Evolutionary conservation across 1,140 invertebrate genomes (phyloP), one percentile per base, ranked within the genome.

Genomic region (Oncopeltus fasciatus): DNA sequence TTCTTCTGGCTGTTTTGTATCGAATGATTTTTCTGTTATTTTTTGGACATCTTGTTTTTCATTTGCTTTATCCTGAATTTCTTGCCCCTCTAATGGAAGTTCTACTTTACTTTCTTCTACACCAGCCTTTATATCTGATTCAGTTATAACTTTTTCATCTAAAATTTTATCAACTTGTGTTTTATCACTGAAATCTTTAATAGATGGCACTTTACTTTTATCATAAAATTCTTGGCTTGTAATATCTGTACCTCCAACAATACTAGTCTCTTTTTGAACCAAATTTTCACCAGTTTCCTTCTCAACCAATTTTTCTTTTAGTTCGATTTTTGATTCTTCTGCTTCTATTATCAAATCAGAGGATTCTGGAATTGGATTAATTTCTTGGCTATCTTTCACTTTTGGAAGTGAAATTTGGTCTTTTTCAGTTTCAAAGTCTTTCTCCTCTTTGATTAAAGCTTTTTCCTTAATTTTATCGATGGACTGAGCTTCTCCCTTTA

Each of bases 101-200:
- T 20, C 31, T 29, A 31, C 26, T 59, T 59, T 24, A 31, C 5
- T 24, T 16, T 12, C 26, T 59, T 33, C 71, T 44, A 71, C 71
- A 56, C 67, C 68, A 27, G 67, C 68, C 62, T 73, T 70, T n/a
- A 72, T 69, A 66, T 71, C 70, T 18, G 70, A 69, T 29, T 68
- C 70, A 9, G 67, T n/a, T n/a, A n/a, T n/a, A n/a, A n/a, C n/a
- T n/a, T n/a, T n/a, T n/a, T n/a, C 67, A 66, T 68, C 66, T 47
- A 73, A 68, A 46, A 73, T 57, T 61, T 70, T 69, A 47, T 69
- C 67, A 18, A 69, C 69, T 56, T 67, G 68, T 66, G 69, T 65
- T n/a, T n/a, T n/a, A n/a, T n/a, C n/a, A n/a, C n/a, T n/a, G n/a
- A n/a, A n/a, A n/a, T n/a, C n/a, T n/a, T n/a, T n/a, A n/a, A n/a